Conservation (phyloP, 2,888 invertebrate genomes). For the Acanthopleura granulata region DNA sequence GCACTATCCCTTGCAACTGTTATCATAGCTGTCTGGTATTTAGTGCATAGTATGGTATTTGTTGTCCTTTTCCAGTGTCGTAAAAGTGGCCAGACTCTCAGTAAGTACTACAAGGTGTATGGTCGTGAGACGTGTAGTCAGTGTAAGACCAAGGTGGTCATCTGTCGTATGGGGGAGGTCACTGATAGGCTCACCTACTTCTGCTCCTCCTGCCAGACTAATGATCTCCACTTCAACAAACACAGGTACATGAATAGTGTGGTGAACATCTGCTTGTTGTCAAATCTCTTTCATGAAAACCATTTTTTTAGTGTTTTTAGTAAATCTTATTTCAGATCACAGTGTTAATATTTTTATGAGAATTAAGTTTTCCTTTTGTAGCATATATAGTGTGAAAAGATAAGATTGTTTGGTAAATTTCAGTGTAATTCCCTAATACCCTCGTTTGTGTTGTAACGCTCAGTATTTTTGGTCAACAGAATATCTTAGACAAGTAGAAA, state of each 20-base stretch:
- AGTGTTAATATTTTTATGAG: too few relatives aligned
- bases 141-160: slow-evolving; percentile 46
- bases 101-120: slow-evolving; percentile 51
- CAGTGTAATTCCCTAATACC: too few relatives aligned
- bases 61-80: slow-evolving; percentile 47
- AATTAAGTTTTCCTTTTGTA: too few relatives aligned
- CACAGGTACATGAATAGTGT: slow-evolving; percentile 26
- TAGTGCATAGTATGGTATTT: too few relatives aligned
- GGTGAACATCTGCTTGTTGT: not conserved
- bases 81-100: slow-evolving; percentile 43
- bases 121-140: slow-evolving; percentile 44
- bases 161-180: slow-evolving; percentile 49
- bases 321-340: not conserved
- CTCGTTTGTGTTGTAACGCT: too few relatives aligned
- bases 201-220: slow-evolving; percentile 51
- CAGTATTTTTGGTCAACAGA: too few relatives aligned
- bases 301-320: too few relatives aligned
- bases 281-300: not conserved
- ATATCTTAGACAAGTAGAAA: too few relatives aligned
- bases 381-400: too few relatives aligned
- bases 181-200: slow-evolving; percentile 51
- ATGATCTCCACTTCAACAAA: slow-evolving; percentile 32
- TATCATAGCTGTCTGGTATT: too few relatives aligned
- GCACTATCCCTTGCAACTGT: too few relatives aligned
- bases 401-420: too few relatives aligned